A percentile compares a stretch with the other conserved stretches of the same genome.
Conservation (phyloP, 2,888 invertebrate species). For the Mesorhabditis belari region DNA sequence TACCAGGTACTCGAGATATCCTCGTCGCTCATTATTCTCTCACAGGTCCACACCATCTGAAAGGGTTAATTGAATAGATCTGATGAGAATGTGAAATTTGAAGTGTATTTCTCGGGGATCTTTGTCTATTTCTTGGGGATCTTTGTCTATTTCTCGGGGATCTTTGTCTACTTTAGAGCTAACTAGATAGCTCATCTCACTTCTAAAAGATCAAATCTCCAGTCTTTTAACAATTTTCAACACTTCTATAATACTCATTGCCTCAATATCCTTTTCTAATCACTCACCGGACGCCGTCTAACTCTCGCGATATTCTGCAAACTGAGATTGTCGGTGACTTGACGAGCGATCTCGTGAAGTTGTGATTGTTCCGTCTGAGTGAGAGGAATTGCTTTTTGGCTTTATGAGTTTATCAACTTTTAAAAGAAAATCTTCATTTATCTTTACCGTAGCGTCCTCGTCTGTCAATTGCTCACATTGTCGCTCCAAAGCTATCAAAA, state of each 20-base stretch:
- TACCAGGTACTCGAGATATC: conserved; percentile 36
- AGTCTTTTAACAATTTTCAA: no score
- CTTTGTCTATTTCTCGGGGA: no score
- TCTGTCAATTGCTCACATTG: conserved; percentile 28
- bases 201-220: no score
- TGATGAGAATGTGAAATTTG: no score
- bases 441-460: conserved; percentile 14
- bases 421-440: no score
- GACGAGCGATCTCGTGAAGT: neutral
- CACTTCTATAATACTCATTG: no score
- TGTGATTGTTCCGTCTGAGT: neutral
- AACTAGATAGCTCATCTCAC: no score
- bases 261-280: neutral
- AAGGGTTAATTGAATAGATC: conserved; percentile 2
- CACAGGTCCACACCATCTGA: conserved; percentile 29
- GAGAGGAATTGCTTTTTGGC: neutral
- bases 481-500: conserved; percentile 20
- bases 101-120: no score
- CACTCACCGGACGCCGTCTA: neutral
- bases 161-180: no score
- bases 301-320: neutral
- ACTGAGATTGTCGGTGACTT: neutral
- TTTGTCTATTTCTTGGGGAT: no score
- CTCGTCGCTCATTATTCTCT: conserved; percentile 31
- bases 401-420: no score